Base-by-base conservation (phyloP, 2,888 invertebrate genomes). In the Odontothrips loti region DNA sequence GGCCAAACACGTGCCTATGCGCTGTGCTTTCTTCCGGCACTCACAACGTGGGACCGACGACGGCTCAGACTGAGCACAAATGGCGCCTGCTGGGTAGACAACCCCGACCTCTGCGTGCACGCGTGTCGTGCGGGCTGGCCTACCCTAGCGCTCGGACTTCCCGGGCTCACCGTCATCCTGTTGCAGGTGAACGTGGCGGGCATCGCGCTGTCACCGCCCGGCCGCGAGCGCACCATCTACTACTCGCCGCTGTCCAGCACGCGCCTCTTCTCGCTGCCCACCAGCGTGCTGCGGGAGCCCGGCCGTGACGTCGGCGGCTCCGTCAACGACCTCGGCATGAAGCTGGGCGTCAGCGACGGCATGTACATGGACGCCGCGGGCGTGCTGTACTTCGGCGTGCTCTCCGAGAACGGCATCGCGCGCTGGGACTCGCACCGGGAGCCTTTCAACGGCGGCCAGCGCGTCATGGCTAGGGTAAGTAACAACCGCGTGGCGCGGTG, bases 341-440 rank as follows among this genome's bases (percentile, higher is more conserved):
- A 93, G 85, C 86, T 89, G 0, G 93, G 93, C 0, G 92, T 93
- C 86, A 91, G 92, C 0, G 93, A 92, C 84, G 93, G 93, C 0
- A 93, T 94, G 92, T 90, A 91, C 82, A 93, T 94, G 92, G 93
- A 93, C 84, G 90, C 92, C 23, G 87, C 88, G 27, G 94, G 94
- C 3, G 86, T 91, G 9, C 88, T 94, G 15, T 94, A 93, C 87
- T 94, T 90, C 86, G 93, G 93, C 78, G 88, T 93, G 47, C 86
- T 94, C 81, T 91, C 91, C 80, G 91, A 91, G 84, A 92, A 92
- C 83, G 91, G 92, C 34, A 90, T 94, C 80, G 91, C 91, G 20
- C 91, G 90, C 87, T 94, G 94, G 93, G 92, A 94, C 86, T 90
- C 91, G 0, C 89, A 89, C 47, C 82, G 83, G n/a, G 80, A 82